Evolutionary conservation across 2,797 vertebrate genomes (phyloP), one percentile per base, ranked within the genome.

Genomic region (Borostomias antarcticus): DNA sequence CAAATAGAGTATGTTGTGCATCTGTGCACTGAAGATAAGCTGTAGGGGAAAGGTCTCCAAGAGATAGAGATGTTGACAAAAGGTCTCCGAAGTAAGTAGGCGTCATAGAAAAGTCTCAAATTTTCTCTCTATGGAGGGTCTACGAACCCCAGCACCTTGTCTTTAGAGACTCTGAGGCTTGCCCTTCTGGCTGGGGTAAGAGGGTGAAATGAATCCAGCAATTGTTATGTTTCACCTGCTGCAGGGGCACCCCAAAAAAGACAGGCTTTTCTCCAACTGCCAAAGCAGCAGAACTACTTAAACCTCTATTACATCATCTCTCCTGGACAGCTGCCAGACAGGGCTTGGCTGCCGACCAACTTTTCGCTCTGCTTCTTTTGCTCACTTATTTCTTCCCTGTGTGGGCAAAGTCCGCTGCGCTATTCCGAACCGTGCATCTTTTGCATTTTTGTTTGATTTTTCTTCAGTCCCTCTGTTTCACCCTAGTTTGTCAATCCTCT

Each of bases 181-280:
- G 17, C 19, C 35, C 23, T 9, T 9, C 19, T 23, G 47, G 71
- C 9, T 26, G 33, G 57, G 59, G 59, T 52, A 58, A 72, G 58
- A 32, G n/a, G 30, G 48, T 56, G 64, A 84, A 84, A 84, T 74
- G 57, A 82, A 90, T 81, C 62, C 65, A 64, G 64, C 52, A 19
- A 84, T 82, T 87, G 82, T 88, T 86, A 62, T 73, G 73, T 89
- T 89, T 91, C 86, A 91, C 88, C 89, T 92, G 86, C 85, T 87
- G 64, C 73, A 72, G 58, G 72, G 61, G 70, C 57, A 51, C 30
- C 43, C 23, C 59, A 78, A 77, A n/a, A 81, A 73, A 77, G 2
- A 70, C 64, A 68, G 70, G 69, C 66, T 43, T 56, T 69, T 52
- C 69, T 80, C 74, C 68, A 78, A 80, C 74, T 83, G 81, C 73